Evolutionary conservation across 2,113 vertebrate genomes (phyloP).

Genomic region (Merops nubicus): DNA sequence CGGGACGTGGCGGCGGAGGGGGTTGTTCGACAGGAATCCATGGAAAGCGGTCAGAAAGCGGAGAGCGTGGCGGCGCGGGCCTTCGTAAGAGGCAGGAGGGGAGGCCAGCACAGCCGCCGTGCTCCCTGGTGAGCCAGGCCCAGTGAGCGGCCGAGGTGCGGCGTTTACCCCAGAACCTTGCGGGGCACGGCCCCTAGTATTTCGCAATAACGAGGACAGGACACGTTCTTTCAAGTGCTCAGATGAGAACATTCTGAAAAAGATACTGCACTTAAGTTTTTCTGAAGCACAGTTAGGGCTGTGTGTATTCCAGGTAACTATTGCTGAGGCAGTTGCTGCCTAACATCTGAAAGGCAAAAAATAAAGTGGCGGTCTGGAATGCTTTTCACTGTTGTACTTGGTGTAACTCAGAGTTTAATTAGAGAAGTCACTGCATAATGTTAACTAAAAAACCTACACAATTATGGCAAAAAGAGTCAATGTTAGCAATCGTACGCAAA

Average conservation of each 20-base stretch:
- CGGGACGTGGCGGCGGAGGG: not conserved
- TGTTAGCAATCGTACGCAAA: not conserved
- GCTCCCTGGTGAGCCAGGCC: not conserved
- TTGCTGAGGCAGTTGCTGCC: not conserved
- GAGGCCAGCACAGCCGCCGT: fast-evolving
- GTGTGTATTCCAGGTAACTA: not conserved
- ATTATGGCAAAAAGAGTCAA: not conserved
- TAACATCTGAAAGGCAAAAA: not conserved
- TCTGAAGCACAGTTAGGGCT: not conserved
- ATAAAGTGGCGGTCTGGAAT: not conserved
- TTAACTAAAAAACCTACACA: not conserved
- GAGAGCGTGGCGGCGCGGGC: no score
- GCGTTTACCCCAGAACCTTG: fast-evolving
- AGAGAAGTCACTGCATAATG: not conserved
- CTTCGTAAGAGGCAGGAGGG: fast-evolving
- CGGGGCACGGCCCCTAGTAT: fast-evolving
- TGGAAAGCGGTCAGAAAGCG: not conserved
- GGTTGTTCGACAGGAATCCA: fast-evolving
- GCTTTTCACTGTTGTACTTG: not conserved
- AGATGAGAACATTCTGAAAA: not conserved
- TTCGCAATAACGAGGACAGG: fast-evolving
- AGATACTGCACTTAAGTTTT: not conserved
- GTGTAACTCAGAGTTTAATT: not conserved
- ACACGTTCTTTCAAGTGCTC: not conserved
- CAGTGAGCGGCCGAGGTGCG: fast-evolving